These are phyloP conservation scores for Anhinga anhinga DNA, from an alignment of 2,113 vertebrate species.

Conservation along the genomic window DNA sequence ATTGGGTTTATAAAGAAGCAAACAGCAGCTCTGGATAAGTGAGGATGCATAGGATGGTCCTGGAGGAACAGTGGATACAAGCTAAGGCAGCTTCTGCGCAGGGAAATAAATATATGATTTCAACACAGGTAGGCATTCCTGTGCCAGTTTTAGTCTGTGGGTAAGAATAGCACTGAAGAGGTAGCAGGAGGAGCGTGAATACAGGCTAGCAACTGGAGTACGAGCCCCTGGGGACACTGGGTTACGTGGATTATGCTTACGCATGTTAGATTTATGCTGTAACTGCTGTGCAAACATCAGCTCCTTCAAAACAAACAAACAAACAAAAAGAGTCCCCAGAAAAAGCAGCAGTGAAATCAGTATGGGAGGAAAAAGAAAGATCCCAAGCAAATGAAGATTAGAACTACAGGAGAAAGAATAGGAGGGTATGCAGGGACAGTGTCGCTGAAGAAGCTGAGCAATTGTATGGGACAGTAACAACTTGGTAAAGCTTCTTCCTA, in stretches of 20 bases:
- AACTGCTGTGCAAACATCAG: conserved; percentile 4
- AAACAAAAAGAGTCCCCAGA: not conserved
- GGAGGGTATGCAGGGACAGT: not conserved
- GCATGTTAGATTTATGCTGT: not conserved
- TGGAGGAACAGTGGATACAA: not conserved
- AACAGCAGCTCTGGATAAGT: not conserved
- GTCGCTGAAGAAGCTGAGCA: not conserved
- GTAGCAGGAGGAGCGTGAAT: conserved; percentile 3
- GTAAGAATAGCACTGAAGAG: conserved; percentile 28
- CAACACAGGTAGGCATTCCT: not conserved
- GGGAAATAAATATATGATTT: not conserved
- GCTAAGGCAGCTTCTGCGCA: not conserved
- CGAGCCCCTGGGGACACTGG: not conserved
- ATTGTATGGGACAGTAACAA: not conserved
- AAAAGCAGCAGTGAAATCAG: not conserved
- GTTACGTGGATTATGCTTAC: not conserved
- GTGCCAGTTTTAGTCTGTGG: not conserved
- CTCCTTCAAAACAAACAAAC: not conserved
- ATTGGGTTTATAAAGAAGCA: not conserved
- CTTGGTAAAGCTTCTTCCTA: not conserved
- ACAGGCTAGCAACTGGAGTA: not conserved
- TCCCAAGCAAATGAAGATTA: not conserved
- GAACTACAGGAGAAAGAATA: not conserved
- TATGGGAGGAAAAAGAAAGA: not conserved
- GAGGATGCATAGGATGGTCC: not conserved